Evolutionary conservation across 2,113 vertebrate genomes (phyloP).

Genomic region (Ranitomeya imitator): DNA sequence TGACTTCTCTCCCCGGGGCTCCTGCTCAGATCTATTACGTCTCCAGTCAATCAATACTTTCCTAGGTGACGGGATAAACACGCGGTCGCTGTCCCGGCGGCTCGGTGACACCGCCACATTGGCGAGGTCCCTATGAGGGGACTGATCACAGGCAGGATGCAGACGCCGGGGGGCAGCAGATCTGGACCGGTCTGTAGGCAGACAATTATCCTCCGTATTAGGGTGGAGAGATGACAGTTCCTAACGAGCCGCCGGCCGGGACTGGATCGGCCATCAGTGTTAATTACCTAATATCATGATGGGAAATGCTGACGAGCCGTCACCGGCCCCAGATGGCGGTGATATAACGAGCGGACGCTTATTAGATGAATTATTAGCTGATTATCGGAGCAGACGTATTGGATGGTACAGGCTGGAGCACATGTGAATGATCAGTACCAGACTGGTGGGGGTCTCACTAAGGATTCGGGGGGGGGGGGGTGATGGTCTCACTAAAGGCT

Average conservation of each 20-base stretch:
- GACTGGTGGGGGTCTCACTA: too few species aligned
- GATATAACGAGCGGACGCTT: background rate
- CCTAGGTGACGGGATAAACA: background rate
- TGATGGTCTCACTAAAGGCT: too few species aligned
- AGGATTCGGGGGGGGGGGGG: too few species aligned
- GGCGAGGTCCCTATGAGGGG: background rate
- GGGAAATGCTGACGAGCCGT: background rate
- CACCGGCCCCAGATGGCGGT: background rate
- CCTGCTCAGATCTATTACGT: conserved; percentile 3
- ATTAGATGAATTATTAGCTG: background rate
- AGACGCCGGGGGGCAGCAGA: background rate
- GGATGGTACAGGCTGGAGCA: background rate
- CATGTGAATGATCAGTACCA: background rate
- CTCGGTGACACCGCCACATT: conserved; percentile 3
- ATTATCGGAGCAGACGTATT: background rate
- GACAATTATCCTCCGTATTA: background rate
- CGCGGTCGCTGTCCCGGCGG: background rate
- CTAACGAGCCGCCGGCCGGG: background rate
- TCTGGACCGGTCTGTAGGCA: background rate
- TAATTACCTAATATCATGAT: conserved; percentile 9
- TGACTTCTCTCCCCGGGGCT: conserved; percentile 12
- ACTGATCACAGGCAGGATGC: background rate
- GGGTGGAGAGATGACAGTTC: background rate
- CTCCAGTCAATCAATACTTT: conserved; percentile 34
- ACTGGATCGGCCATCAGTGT: conserved; percentile 1